Evolutionary conservation across 2,113 vertebrate genomes (phyloP).

Genomic region (Ciconia boyciana): DNA sequence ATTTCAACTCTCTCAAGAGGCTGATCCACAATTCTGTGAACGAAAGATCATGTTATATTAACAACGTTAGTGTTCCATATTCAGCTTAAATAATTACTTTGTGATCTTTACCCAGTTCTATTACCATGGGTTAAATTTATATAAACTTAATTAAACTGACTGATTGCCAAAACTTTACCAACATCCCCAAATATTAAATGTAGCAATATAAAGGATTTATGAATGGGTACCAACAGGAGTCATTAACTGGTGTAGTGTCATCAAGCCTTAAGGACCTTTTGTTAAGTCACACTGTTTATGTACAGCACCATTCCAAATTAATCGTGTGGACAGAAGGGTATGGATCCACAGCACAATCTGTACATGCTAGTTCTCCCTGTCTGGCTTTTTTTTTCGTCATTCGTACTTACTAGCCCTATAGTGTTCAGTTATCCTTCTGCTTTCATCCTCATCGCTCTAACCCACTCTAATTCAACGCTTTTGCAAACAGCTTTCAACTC

Average conservation of each 20-base stretch:
- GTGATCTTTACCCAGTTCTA: not conserved
- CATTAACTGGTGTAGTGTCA: not conserved
- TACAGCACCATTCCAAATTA: not conserved
- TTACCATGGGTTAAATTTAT: not conserved
- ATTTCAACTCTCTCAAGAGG: not conserved
- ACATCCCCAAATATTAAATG: not conserved
- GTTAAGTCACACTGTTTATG: not conserved
- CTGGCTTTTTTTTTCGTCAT: not conserved
- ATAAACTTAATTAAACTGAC: not conserved
- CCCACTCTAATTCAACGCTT: not conserved
- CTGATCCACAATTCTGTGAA: not conserved
- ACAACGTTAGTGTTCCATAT: slow-evolving; percentile 22
- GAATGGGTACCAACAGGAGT: not conserved
- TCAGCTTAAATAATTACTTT: not conserved
- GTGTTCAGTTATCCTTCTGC: not conserved
- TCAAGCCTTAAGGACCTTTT: not conserved
- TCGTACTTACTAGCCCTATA: not conserved
- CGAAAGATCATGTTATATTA: not conserved
- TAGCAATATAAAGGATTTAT: not conserved
- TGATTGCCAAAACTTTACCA: not conserved
- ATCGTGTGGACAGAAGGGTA: not conserved
- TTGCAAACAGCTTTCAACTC: not conserved
- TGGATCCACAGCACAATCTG: not conserved
- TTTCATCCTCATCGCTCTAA: not conserved
- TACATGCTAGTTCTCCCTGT: not conserved